These are phyloP conservation scores for Dendropsophus ebraccatus DNA, from an alignment of 2,113 vertebrate genomes.

Conservation along the genomic window DNA sequence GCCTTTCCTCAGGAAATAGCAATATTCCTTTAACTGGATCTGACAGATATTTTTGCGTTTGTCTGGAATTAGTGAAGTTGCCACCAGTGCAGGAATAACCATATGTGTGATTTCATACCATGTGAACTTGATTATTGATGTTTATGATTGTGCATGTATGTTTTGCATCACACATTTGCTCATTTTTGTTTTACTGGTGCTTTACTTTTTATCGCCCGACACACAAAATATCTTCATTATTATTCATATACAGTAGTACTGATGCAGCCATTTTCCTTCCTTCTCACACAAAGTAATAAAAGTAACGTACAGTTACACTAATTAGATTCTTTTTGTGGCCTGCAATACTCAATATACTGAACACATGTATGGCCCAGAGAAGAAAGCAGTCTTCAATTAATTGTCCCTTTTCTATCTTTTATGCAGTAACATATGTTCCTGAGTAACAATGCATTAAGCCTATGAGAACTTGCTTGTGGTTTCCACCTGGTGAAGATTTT, in stretches of 20 bases:
- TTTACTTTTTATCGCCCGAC: background rate
- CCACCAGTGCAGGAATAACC: constrained; percentile 71
- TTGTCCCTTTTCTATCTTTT: too few species aligned
- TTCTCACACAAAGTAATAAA: background rate
- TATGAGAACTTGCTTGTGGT: too few species aligned
- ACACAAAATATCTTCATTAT: background rate
- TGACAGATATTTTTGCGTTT: constrained; percentile 81
- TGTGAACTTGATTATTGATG: background rate
- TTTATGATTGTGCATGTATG: background rate
- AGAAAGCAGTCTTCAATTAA: background rate
- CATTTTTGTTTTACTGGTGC: background rate
- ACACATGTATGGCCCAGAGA: background rate
- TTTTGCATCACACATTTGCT: background rate
- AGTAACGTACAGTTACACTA: background rate
- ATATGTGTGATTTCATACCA: constrained; percentile 73
- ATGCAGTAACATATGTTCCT: too few species aligned
- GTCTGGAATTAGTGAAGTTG: constrained; percentile 69
- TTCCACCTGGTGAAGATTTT: too few species aligned
- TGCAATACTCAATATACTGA: background rate
- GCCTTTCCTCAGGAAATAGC: constrained; percentile 84
- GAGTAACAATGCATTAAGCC: too few species aligned
- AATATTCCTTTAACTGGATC: constrained; percentile 75
- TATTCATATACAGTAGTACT: background rate
- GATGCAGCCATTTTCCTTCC: background rate
- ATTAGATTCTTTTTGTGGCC: too few species aligned